These are phyloP conservation scores for Synergus japonicus DNA, from an alignment of 2,888 invertebrate species.

Conservation along the genomic window DNA sequence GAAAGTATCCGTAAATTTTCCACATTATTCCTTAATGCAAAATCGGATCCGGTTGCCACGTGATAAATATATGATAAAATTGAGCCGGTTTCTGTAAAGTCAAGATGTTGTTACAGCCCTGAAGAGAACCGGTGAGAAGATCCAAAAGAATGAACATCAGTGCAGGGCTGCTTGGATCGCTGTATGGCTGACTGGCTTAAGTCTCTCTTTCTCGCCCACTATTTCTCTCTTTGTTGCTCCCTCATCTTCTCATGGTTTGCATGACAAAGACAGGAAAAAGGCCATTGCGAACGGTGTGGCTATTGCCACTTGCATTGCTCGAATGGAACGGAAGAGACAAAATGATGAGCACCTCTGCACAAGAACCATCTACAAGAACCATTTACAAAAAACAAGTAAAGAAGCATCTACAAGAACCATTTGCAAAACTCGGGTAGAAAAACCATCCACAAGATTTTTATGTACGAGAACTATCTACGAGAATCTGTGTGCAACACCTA, in stretches of 20 bases:
- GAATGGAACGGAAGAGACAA: slow-evolving; percentile 45
- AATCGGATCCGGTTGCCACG: not conserved
- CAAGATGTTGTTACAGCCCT: not conserved
- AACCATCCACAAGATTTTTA: too few species aligned
- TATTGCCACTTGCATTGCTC: slow-evolving; percentile 17
- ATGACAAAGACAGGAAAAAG: slow-evolving; percentile 64
- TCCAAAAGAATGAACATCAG: slow-evolving; percentile 57
- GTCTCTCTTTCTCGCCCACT: slow-evolving; percentile 54
- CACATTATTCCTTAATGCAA: not conserved
- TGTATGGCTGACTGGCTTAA: slow-evolving; percentile 50
- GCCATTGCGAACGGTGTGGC: slow-evolving; percentile 54
- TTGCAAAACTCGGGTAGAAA: too few species aligned
- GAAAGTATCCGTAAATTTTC: not conserved
- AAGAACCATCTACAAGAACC: too few species aligned
- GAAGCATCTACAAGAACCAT: too few species aligned
- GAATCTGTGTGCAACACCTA: too few species aligned
- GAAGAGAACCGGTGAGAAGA: slow-evolving; percentile 59
- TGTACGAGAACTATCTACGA: too few species aligned
- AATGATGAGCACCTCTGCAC: slow-evolving; percentile 12
- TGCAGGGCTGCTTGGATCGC: slow-evolving; percentile 53
- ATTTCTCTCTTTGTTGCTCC: slow-evolving; percentile 41
- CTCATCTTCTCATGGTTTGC: slow-evolving; percentile 40
- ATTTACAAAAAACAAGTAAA: too few species aligned
- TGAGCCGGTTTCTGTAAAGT: not conserved
- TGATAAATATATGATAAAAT: slow-evolving; percentile 7